Evolutionary conservation across 2,113 vertebrate species (phyloP).

Genomic region (Gasterosteus aculeatus): DNA sequence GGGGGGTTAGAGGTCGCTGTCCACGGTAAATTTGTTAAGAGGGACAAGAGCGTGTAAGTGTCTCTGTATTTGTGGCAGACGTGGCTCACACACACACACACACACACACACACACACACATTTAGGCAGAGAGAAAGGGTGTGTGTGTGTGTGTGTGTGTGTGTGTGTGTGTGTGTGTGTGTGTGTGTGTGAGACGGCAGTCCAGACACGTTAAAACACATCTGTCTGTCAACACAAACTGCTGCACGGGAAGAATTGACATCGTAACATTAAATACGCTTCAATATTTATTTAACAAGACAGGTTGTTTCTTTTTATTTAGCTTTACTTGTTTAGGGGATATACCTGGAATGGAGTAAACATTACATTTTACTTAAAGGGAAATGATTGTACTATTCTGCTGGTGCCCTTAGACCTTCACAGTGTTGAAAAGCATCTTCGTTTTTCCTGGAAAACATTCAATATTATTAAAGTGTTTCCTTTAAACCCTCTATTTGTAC

Average conservation of each 20-base stretch:
- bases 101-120: conserved; percentile 24
- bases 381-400: neutral
- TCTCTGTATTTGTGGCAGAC: conserved; percentile 37
- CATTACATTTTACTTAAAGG: neutral
- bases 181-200: conserved; percentile 44
- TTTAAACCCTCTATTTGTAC: neutral
- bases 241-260: too few species aligned
- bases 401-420: neutral
- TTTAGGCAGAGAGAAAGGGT: conserved; percentile 21
- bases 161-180: conserved; percentile 15
- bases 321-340: neutral
- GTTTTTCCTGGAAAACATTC: neutral
- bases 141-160: conserved; percentile 14
- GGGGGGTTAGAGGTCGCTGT: too few species aligned
- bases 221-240: conserved; percentile 52
- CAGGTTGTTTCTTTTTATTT: conserved; percentile 29
- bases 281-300: conserved; percentile 39
- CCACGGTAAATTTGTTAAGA: too few species aligned
- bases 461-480: neutral
- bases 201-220: conserved; percentile 75
- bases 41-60: neutral
- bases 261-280: neutral
- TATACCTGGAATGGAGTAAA: neutral
- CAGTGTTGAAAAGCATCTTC: neutral
- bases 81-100: conserved; percentile 5